These are phyloP conservation scores for Carlito syrichta DNA, from an alignment of 2,113 vertebrate genomes.

Conservation along the genomic window DNA sequence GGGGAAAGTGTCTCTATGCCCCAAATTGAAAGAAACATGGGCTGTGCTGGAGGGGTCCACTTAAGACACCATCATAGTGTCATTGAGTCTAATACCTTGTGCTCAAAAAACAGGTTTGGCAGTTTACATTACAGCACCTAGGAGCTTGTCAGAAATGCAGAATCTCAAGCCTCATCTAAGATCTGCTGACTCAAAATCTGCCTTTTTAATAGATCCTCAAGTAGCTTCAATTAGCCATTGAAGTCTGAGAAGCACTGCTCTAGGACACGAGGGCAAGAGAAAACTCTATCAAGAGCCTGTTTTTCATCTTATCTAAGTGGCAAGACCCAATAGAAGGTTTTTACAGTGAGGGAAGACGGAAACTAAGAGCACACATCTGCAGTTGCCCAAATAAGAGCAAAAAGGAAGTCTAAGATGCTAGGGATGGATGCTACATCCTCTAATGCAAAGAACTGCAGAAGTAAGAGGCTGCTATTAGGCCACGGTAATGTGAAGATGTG, in stretches of 20 bases:
- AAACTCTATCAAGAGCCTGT: neutral
- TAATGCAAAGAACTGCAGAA: neutral
- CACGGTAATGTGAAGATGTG: too few relatives aligned
- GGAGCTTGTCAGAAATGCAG: neutral
- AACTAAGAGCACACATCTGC: neutral
- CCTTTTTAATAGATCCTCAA: neutral
- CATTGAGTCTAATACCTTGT: neutral
- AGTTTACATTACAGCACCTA: neutral
- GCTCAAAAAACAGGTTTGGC: neutral
- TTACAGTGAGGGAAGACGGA: neutral
- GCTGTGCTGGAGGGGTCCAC: neutral
- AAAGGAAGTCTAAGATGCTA: neutral
- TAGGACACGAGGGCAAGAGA: neutral
- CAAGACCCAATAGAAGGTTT: neutral
- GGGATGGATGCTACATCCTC: neutral
- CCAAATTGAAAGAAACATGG: neutral
- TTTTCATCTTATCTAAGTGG: neutral
- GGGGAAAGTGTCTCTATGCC: neutral
- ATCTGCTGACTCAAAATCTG: neutral
- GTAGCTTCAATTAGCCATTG: neutral
- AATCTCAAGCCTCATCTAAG: neutral
- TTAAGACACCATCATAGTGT: neutral
- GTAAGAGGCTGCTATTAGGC: neutral
- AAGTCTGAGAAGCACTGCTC: neutral
- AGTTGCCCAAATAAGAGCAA: neutral